phyloP scores from a whole-genome alignment of 2,113 vertebrate species.

The Rhabdornis inornatus region DNA sequence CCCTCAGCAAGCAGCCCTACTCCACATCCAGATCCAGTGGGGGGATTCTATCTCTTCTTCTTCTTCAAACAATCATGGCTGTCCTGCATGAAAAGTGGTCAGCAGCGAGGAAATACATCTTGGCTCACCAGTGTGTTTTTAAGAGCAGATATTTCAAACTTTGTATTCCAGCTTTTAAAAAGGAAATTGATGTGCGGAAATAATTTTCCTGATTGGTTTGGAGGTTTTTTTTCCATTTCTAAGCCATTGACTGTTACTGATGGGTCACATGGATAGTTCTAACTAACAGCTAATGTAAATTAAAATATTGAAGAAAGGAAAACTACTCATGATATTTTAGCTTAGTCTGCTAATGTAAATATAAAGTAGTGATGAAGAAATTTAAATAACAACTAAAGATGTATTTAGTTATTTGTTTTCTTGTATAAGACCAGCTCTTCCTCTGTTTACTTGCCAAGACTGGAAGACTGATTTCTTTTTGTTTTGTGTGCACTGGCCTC shows the following conservation, averaged over 20 bases:
- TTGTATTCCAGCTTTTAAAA: background rate
- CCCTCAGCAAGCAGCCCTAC: background rate
- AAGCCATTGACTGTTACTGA: background rate
- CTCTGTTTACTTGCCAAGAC: background rate
- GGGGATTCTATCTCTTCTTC: background rate
- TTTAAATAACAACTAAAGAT: background rate
- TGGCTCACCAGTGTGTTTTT: background rate
- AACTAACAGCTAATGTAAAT: background rate
- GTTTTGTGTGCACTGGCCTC: background rate
- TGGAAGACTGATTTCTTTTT: background rate
- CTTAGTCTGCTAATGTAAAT: background rate
- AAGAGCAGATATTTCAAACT: background rate
- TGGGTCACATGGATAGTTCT: background rate
- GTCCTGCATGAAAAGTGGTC: background rate
- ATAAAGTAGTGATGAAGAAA: background rate
- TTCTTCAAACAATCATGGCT: background rate
- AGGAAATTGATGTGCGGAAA: background rate
- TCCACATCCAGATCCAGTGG: fast-evolving
- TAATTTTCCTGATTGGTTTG: background rate
- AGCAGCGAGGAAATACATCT: background rate
- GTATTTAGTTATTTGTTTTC: background rate
- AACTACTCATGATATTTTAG: background rate
- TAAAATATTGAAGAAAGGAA: background rate
- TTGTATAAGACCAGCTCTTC: background rate
- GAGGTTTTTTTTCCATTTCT: background rate